phyloP scores from a whole-genome alignment of 2,888 invertebrate species.

The Platypus cylindrus region DNA sequence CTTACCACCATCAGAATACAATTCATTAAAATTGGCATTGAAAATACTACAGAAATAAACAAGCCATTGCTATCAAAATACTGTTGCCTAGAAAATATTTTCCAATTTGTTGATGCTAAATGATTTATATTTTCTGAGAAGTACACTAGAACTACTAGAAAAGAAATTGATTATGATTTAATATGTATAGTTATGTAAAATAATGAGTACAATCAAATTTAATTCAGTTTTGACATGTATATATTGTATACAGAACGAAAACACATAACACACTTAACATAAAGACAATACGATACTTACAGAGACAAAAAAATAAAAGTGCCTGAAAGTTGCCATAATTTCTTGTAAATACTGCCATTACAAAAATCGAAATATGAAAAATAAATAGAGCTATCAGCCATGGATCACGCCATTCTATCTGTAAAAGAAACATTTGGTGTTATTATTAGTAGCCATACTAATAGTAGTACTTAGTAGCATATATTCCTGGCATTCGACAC shows the following conservation, averaged over 20 bases:
- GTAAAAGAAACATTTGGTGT: too few species aligned
- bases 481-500: too few species aligned
- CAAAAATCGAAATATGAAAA: slow-evolving; percentile 64
- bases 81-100: slow-evolving; percentile 77
- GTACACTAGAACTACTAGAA: slow-evolving; percentile 74
- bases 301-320: slow-evolving; percentile 61
- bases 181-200: too few species aligned
- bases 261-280: not conserved
- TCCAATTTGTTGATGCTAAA: slow-evolving; percentile 79
- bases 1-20: slow-evolving; percentile 91
- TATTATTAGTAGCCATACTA: too few species aligned
- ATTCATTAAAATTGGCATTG: slow-evolving; percentile 82
- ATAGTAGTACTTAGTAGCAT: too few species aligned
- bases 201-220: too few species aligned
- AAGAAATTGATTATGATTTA: slow-evolving; percentile 10
- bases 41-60: slow-evolving; percentile 87
- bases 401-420: slow-evolving; percentile 86
- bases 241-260: not conserved
- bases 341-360: slow-evolving; percentile 67
- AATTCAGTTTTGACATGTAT: too few species aligned
- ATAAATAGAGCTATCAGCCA: slow-evolving; percentile 68
- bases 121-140: slow-evolving; percentile 86
- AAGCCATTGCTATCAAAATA: slow-evolving; percentile 90
- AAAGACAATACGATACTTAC: slow-evolving; percentile 47
- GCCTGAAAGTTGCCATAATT: slow-evolving; percentile 82